Evolutionary conservation across 2,113 vertebrate genomes (phyloP), one percentile per base, ranked within the genome.

Genomic region (Gallinago jamesoni): DNA sequence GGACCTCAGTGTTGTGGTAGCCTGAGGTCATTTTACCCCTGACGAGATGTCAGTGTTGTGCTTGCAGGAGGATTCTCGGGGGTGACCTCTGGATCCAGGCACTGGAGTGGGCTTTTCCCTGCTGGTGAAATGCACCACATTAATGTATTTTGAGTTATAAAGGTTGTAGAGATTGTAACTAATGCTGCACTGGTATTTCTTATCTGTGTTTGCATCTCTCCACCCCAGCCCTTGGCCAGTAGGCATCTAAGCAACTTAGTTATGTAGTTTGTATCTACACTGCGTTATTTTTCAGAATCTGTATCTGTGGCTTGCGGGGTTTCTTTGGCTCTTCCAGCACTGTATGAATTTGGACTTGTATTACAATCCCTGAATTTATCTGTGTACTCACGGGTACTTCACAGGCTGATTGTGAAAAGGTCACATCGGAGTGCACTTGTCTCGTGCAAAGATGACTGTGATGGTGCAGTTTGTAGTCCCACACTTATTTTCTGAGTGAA

Each of bases 91-190:
- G 75, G 28, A 41, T 62, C 25, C 64, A 39, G 22, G 48, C 4
- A 1, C 12, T 79, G 66, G 27, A 35, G 6, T 7, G 7, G 43
- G 18, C 20, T 12, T 90, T 72, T 82, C 27, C 84, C 57, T 77
- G 20, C 53, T 82, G 45, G 27, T 47, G 24, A 64, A 66, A 21
- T 33, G 41, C 80, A 31, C 31, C 13, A 6, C 13, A 16, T 48
- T 39, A 17, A 69, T 9, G 19, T 41, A 69, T 55, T n/a, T 37
- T n/a, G 2, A 2, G 1, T 89, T n/a, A 35, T 0, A 3, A 68
- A 27, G 7, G 14, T 35, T 39, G 24, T 41, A 22, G 81, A 55
- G n/a, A 25, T 18, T 0, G 1, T 20, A 28, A 50, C 27, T 60
- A 10, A n/a, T 31, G 22, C 41, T 20, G 3, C 24, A 9, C 31